Evolutionary conservation across 2,113 vertebrate genomes (phyloP), one percentile per base, ranked within the genome.

Genomic region (Gnathonemus longibarbis): DNA sequence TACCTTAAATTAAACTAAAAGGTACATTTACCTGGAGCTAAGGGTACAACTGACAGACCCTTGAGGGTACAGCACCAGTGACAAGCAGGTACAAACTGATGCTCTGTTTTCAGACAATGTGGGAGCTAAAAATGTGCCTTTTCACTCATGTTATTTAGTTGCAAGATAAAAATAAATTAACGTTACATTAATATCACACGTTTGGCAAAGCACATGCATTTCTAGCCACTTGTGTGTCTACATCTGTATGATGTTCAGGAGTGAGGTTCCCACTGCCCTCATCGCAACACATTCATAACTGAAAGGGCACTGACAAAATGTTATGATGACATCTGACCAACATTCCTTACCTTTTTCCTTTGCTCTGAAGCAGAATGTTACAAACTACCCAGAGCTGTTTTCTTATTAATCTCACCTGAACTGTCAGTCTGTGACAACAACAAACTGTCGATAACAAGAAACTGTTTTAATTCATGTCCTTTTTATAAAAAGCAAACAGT

Each of bases 381-480:
- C 89, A 93, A 92, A 89, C 92, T 91, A 93, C 93, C 90, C 70
- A 91, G 94, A 94, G 92, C 93, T 91, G 91, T 91, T 92, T 94
- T 58, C 52, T 88, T 24, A 24, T 88, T 50, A 17, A 88, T 92
- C 92, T 92, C 94, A 92, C 93, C 92, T 95, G 94, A 95, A 96
- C 95, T 94, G 95, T 93, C 91, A 92, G 93, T 92, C 94, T 94
- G 94, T 95, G 94, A 93, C 94, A 93, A 92, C 93, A 92, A 91
- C 94, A 94, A 93, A 96, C 95, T 96, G 95, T 94, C 89, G 91
- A 92, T 92, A 93, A 95, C 95, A 95, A 96, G 95, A 96, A 94
- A 96, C 95, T 96, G 95, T 96, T 96, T 96, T 95, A 96, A 96
- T 96, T 96, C 95, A 95, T 95, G 95, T 96, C 95, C 92, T 88